phyloP scores from a whole-genome alignment of 2,888 invertebrate species.

The Leptinotarsa haldemani region DNA sequence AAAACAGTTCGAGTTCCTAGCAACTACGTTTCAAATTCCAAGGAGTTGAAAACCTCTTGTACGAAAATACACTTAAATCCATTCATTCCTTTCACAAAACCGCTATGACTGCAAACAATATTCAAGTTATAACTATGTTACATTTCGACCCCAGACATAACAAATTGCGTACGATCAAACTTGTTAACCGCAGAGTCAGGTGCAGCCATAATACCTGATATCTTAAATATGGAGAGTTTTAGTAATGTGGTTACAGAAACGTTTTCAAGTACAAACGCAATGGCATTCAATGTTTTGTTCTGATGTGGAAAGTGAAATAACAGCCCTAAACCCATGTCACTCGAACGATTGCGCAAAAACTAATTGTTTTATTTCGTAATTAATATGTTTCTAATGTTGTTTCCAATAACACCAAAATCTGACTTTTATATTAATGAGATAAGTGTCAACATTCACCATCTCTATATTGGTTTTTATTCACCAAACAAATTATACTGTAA shows the following conservation, averaged over 20 bases:
- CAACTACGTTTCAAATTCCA: background rate
- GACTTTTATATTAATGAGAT: too few species aligned
- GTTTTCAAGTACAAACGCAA: background rate
- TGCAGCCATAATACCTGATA: constrained; percentile 10
- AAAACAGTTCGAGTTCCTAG: background rate
- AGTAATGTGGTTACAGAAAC: background rate
- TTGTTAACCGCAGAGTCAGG: constrained; percentile 15
- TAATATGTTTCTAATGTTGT: too few species aligned
- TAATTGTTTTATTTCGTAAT: too few species aligned
- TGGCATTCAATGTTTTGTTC: background rate
- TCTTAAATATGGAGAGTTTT: constrained; percentile 11
- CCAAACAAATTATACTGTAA: too few species aligned
- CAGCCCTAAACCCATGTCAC: too few species aligned
- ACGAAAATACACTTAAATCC: background rate
- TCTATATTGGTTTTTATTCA: too few species aligned
- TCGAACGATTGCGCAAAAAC: background rate
- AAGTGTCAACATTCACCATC: too few species aligned
- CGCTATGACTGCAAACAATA: background rate
- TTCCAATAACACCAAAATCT: too few species aligned
- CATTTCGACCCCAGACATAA: constrained; percentile 1
- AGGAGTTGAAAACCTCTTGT: background rate
- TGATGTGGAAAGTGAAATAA: too few species aligned
- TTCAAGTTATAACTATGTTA: constrained; percentile 6
- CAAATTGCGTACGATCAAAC: constrained; percentile 9
- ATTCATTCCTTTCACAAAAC: constrained; percentile 1